Base-by-base conservation (phyloP, 2,797 vertebrate genomes). In the Epinephelus coioides region DNA sequence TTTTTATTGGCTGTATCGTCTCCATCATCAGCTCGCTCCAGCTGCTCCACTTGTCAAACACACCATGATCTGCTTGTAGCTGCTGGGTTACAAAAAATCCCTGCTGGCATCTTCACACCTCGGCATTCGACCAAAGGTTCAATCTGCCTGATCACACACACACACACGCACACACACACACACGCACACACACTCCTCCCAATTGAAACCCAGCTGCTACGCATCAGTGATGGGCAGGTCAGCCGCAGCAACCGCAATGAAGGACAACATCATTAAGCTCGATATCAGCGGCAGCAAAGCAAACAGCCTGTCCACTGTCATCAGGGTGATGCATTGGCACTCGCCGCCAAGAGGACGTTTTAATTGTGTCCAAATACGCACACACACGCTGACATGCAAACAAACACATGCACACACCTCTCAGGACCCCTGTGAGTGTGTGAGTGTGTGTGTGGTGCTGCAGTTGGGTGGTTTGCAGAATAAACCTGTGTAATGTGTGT, bases 231-330 rank as follows among this genome's bases (percentile, higher is more conserved):
- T 76, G 79, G 89, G 82, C 86, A 87, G 87, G 87, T 87, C 87
- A 75, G 78, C 74, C 62, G 15, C 72, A 0, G 88, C 79, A 82
- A 61, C 79, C 11, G 65, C 88, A 80, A 85, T 92, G 92, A 94
- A 95, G 91, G 92, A 94, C 92, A 90, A 87, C 90, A 93, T 94
- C 91, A 93, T 95, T 93, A 94, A 89, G 93, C 90, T 91, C 68
- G 83, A 90, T 92, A 92, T 92, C 91, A 88, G 84, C 69, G 17
- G 69, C 70, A 53, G 87, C 81, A 88, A 90, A 93, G 86, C 89
- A 90, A 93, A 90, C 90, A 88, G 83, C 86, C 92, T 91, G 91
- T 94, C 92, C 81, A 83, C 87, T 83, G 86, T 86, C 86, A 92
- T 94, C 93, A 95, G 91, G 66, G 60, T 94, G 92, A 95, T 91